Conservation (phyloP, 2,888 invertebrate genomes). For the Platypus cylindrus region DNA sequence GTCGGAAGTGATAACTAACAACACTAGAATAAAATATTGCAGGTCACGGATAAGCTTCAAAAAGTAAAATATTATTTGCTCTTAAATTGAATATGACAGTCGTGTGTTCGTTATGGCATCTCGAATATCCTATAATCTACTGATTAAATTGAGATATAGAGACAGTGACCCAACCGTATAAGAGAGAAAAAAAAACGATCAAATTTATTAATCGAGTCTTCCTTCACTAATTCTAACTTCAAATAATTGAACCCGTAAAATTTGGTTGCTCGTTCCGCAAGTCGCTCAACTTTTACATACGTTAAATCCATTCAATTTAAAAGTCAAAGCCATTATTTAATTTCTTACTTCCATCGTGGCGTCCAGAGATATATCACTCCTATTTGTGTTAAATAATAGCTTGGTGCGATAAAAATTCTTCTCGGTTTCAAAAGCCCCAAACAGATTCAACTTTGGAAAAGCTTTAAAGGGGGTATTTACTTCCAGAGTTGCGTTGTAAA, state of each 20-base stretch:
- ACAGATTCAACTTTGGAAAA: constrained; percentile 37
- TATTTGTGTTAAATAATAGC: constrained; percentile 38
- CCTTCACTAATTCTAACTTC: too few relatives aligned
- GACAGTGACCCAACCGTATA: too few relatives aligned
- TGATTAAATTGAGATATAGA: not conserved
- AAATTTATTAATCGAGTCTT: too few relatives aligned
- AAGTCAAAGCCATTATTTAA: constrained; percentile 16
- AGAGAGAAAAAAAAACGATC: too few relatives aligned
- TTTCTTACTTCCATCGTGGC: constrained; percentile 42
- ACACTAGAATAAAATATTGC: constrained; percentile 20
- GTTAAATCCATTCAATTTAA: constrained; percentile 14
- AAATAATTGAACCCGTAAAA: too few relatives aligned
- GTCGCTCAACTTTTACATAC: too few relatives aligned
- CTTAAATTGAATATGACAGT: not conserved
- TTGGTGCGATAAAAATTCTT: constrained; percentile 40
- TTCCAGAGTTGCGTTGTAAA: constrained; percentile 37
- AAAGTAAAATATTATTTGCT: constrained; percentile 5
- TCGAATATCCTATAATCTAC: too few relatives aligned
- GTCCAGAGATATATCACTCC: constrained; percentile 38
- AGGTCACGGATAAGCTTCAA: constrained; percentile 12
- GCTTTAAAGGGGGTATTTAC: constrained; percentile 43
- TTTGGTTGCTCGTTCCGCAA: too few relatives aligned
- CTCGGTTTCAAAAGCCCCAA: constrained; percentile 23
- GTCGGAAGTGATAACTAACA: constrained; percentile 22
- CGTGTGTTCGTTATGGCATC: too few relatives aligned